Base-by-base conservation (phyloP, 2,113 vertebrate genomes). In the Nematolebias whitei region DNA sequence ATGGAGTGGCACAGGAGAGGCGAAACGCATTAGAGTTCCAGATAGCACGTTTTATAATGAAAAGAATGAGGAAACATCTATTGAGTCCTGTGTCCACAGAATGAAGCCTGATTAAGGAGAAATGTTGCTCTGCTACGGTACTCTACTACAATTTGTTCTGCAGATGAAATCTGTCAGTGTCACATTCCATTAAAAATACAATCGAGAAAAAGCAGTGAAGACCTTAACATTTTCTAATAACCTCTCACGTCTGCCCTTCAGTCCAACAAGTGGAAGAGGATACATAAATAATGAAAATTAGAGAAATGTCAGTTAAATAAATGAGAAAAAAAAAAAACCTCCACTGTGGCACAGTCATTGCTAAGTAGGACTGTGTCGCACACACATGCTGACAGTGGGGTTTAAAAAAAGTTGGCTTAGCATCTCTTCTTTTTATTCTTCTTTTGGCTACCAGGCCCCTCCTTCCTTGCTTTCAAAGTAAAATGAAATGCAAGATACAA, bases 301-400 rank as follows among this genome's bases (percentile, higher is more conserved):
- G 62, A 80, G 84, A 82, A 83, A 86, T 79, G 82, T 60, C 61
- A 52, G 56, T 65, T 69, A 72, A 70, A 85, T 74, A 71, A 64
- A 76, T 60, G 53, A 66, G 59, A 40, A 71, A 61, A 78, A n/a
- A 52, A 53, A 67, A 64, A 39, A 56, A 10, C 38, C 63, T 48
- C 58, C 5, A 24, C 62, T 44, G 70, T 67, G 76, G 67, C 24
- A 45, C 69, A 71, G 64, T 77, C 47, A 58, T 53, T 67, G 57
- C 52, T 59, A 70, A 73, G 51, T 67, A 52, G 54, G 60, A 40
- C 51, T 59, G 23, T 49, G 48, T 53, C 68, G n/a, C n/a, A 73
- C 74, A 75, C 35, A 84, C 69, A n/a, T 78, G 82, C 87, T 84
- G 87, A 87, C 75, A 60, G 64, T 32, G 64, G 63, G 55, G 54